Evolutionary conservation across 2,797 vertebrate genomes (phyloP).

Genomic region (Mus minutoides): DNA sequence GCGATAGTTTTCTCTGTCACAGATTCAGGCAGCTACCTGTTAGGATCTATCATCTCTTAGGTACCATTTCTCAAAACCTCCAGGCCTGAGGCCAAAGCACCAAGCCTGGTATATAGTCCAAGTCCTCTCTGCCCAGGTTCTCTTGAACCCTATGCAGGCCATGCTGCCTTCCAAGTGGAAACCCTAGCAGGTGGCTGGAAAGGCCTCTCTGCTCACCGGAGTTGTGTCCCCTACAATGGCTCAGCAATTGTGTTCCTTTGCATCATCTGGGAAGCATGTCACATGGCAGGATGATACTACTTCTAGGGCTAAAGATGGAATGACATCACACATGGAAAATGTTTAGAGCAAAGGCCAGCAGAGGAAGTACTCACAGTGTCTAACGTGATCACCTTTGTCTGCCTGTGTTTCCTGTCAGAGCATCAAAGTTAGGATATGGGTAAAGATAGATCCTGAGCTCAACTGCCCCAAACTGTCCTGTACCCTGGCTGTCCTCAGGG

Average conservation of each 20-base stretch:
- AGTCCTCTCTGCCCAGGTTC: neutral
- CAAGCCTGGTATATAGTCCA: rapidly evolving
- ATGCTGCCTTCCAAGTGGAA: neutral
- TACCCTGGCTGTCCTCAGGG: neutral
- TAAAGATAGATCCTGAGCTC: neutral
- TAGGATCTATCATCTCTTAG: neutral
- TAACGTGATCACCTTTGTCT: neutral
- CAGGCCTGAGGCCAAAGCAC: neutral
- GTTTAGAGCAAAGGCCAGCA: neutral
- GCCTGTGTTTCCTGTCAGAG: neutral
- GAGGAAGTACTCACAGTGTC: neutral
- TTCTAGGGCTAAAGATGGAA: neutral
- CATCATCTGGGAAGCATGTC: neutral
- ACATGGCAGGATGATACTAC: neutral
- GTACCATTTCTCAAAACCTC: neutral
- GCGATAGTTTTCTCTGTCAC: neutral
- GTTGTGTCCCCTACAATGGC: neutral
- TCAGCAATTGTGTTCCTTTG: neutral
- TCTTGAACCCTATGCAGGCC: neutral
- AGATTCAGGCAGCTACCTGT: neutral
- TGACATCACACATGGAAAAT: neutral
- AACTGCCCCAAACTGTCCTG: neutral
- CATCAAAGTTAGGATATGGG: neutral
- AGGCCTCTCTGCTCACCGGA: neutral
- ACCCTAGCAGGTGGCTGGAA: neutral